Percentiles rank a stretch among this genome's conserved stretches.
Conservation (phyloP, 1,140 invertebrate species). For the Cataglyphis hispanica region DNA sequence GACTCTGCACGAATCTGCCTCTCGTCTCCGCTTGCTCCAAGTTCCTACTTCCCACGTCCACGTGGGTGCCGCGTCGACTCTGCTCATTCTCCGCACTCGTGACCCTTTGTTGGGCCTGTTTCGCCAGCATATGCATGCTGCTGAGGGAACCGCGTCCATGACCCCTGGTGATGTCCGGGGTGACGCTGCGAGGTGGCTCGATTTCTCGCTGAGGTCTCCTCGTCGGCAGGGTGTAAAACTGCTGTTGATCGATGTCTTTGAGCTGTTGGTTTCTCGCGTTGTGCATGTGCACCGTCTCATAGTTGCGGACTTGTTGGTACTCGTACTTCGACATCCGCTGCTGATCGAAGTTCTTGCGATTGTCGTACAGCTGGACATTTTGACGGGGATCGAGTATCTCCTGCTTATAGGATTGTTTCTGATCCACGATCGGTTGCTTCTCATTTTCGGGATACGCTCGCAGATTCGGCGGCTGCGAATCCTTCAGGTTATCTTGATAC, state of each 20-base stretch:
- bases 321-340: conserved; percentile 58
- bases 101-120: conserved; percentile 76
- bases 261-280: conserved; percentile 75
- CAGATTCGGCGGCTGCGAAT: conserved; percentile 42
- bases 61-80: conserved; percentile 11
- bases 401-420: conserved; percentile 7
- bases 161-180: conserved; percentile 87
- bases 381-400: conserved; percentile 34
- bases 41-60: conserved; percentile 39
- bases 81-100: conserved; percentile 21
- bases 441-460: conserved; percentile 48
- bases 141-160: conserved; percentile 79
- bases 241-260: conserved; percentile 67
- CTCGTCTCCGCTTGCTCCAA: conserved; percentile 57
- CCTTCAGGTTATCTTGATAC: conserved; percentile 69
- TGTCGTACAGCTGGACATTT: conserved; percentile 49
- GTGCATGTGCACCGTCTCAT: conserved; percentile 67
- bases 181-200: conserved; percentile 86
- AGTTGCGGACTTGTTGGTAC: conserved; percentile 71
- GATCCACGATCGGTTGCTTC: conserved; percentile 41
- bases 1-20: conserved; percentile 71
- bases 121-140: conserved; percentile 81
- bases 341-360: conserved; percentile 34
- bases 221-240: conserved; percentile 83
- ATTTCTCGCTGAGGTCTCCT: conserved; percentile 80